phyloP scores from a whole-genome alignment of 2,888 invertebrate genomes.

The Morinoia aosen region DNA sequence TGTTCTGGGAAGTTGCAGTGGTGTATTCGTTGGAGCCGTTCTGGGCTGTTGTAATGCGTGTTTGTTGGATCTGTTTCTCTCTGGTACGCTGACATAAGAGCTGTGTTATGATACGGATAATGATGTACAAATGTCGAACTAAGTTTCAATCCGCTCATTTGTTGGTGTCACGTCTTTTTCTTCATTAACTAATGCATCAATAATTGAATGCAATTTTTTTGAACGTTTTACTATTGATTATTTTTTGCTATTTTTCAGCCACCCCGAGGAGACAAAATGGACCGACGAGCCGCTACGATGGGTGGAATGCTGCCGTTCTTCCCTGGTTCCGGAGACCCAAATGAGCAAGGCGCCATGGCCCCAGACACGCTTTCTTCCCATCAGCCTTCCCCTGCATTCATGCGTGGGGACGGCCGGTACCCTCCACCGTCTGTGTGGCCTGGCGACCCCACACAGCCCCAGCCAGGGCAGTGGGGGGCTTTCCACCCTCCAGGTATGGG shows the following conservation, averaged over 20 bases:
- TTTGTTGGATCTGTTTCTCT: too few relatives aligned
- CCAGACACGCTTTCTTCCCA: conserved; percentile 63
- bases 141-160: too few relatives aligned
- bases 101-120: neutral
- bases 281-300: conserved; percentile 66
- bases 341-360: conserved; percentile 61
- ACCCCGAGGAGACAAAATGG: conserved; percentile 67
- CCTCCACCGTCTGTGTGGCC: conserved; percentile 67
- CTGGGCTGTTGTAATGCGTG: too few relatives aligned
- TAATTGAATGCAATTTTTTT: neutral
- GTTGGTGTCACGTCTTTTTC: too few relatives aligned
- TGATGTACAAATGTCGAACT: neutral
- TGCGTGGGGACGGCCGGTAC: conserved; percentile 64
- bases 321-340: conserved; percentile 63
- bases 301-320: conserved; percentile 67
- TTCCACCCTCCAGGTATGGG: conserved; percentile 66
- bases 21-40: too few relatives aligned
- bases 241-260: conserved; percentile 59
- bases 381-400: conserved; percentile 65
- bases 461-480: conserved; percentile 65
- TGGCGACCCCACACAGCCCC: conserved; percentile 57
- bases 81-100: neutral
- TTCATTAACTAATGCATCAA: too few relatives aligned
- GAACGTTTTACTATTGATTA: neutral
- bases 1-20: too few relatives aligned